Conservation (phyloP, 2,113 vertebrate genomes). For the Cololabis saira region DNA sequence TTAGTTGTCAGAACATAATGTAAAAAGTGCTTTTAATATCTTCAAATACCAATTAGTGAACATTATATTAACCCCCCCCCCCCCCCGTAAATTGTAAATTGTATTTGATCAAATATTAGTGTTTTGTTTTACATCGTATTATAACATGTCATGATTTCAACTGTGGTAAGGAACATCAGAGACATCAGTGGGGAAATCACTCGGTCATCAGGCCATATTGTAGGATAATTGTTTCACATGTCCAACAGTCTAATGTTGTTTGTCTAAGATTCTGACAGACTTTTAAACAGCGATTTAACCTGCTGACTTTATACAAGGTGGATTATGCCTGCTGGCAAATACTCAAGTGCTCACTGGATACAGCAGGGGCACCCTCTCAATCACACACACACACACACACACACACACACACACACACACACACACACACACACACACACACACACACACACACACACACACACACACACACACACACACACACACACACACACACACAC, state of each 20-base stretch:
- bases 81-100: no score
- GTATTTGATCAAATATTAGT: no score
- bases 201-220: constrained; percentile 1
- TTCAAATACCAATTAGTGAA: neutral
- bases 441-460: constrained; percentile 19
- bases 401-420: neutral
- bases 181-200: neutral
- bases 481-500: constrained; percentile 12
- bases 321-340: constrained; percentile 62
- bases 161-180: neutral
- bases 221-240: neutral
- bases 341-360: constrained; percentile 59
- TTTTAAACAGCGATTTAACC: constrained; percentile 42
- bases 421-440: constrained; percentile 15
- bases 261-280: constrained; percentile 21
- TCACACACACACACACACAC: no score
- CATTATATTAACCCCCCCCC: neutral
- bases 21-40: neutral
- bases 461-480: no score
- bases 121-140: no score
- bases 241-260: constrained; percentile 13
- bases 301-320: constrained; percentile 67
- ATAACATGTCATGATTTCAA: constrained; percentile 1
- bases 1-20: no score
- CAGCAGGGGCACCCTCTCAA: constrained; percentile 41